Evolutionary conservation across 2,797 vertebrate species (phyloP).

Genomic region (Hafferia zeledoni): DNA sequence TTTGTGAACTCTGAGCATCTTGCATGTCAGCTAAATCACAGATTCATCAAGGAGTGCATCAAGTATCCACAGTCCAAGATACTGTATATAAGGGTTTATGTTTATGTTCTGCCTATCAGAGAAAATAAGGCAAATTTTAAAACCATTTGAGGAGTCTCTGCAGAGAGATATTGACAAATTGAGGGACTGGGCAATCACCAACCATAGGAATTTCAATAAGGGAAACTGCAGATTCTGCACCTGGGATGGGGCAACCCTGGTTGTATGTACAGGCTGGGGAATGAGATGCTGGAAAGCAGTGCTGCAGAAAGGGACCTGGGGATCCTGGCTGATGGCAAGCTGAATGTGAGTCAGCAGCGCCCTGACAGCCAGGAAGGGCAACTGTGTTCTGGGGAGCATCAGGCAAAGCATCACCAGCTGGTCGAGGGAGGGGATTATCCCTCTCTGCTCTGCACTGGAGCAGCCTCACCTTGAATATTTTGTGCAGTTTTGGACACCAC

Average conservation of each 20-base stretch:
- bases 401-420: background rate
- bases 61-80: background rate
- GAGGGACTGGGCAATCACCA: background rate
- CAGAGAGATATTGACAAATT: background rate
- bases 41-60: background rate
- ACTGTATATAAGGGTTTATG: background rate
- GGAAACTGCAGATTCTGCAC: background rate
- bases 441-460: too few species aligned
- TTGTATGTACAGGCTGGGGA: background rate
- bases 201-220: background rate
- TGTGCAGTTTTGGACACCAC: too few species aligned
- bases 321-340: background rate
- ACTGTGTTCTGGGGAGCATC: background rate
- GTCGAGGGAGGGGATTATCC: too few species aligned
- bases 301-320: background rate
- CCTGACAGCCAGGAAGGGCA: background rate
- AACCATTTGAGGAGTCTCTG: background rate
- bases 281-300: background rate
- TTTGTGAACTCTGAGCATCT: background rate
- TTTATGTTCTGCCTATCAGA: background rate
- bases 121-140: background rate
- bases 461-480: too few species aligned
- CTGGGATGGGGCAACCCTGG: background rate
- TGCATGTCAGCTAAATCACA: background rate
- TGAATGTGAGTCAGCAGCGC: background rate